Conservation (phyloP, 2,888 invertebrate species). For the Pediacus dermestoides region DNA sequence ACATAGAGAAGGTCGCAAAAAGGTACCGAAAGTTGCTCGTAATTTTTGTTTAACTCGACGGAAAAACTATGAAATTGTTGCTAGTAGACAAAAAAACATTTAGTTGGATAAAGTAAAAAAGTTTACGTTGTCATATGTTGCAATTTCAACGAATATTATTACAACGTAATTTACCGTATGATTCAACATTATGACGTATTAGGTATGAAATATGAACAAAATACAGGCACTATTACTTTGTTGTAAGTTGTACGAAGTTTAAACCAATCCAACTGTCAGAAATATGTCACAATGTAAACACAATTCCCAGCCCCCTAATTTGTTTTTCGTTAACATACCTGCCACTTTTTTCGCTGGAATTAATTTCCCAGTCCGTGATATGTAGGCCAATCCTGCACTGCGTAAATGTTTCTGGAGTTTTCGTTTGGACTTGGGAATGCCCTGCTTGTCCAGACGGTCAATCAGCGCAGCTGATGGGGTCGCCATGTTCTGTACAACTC, state of each 20-base stretch:
- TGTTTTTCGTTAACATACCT: slow-evolving; percentile 42
- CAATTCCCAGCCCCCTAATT: slow-evolving; percentile 22
- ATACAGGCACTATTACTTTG: slow-evolving; percentile 9
- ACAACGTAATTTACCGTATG: slow-evolving; percentile 31
- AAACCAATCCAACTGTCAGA: slow-evolving; percentile 32
- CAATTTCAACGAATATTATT: too few species aligned
- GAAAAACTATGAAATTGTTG: not conserved
- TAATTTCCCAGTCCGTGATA: slow-evolving; percentile 51
- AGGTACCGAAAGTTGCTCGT: slow-evolving; percentile 17
- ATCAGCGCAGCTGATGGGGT: slow-evolving; percentile 46
- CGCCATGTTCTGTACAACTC: slow-evolving; percentile 49
- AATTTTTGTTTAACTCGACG: slow-evolving; percentile 1
- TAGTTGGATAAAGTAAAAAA: too few species aligned
- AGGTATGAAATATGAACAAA: slow-evolving; percentile 12
- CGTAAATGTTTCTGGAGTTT: slow-evolving; percentile 51
- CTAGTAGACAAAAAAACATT: slow-evolving; percentile 1
- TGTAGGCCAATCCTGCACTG: slow-evolving; percentile 51
- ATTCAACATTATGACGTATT: slow-evolving; percentile 27
- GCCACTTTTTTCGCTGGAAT: slow-evolving; percentile 53
- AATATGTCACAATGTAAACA: slow-evolving; percentile 45
- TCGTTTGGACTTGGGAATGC: slow-evolving; percentile 49
- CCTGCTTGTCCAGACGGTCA: slow-evolving; percentile 44
- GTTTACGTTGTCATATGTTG: too few species aligned
- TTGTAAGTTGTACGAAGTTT: slow-evolving; percentile 2
- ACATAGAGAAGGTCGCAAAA: slow-evolving; percentile 46